These are phyloP conservation scores for Cardiocondyla obscurior DNA, from an alignment of 1,140 invertebrate species.

Conservation along the genomic window DNA sequence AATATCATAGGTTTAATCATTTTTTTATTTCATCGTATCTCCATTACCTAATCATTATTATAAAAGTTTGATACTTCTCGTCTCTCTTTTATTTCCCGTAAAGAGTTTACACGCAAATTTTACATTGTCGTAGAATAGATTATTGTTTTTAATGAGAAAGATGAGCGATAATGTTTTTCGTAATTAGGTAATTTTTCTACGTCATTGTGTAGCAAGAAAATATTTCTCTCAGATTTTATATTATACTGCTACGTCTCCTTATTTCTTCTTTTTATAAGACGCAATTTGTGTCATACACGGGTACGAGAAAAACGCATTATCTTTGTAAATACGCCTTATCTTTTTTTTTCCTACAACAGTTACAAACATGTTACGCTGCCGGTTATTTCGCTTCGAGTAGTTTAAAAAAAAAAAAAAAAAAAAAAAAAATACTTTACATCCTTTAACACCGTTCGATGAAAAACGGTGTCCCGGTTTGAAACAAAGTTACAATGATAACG, in stretches of 20 bases:
- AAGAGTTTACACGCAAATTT: background rate
- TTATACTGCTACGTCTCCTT: background rate
- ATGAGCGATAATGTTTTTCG: background rate
- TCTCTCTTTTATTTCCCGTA: too few relatives aligned
- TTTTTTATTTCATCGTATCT: background rate
- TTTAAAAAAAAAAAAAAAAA: background rate
- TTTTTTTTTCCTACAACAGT: background rate
- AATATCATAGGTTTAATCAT: background rate
- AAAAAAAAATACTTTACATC: background rate
- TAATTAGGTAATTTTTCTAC: slow-evolving; percentile 11
- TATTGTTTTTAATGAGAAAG: background rate
- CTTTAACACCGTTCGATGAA: background rate
- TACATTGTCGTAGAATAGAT: background rate
- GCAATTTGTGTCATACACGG: background rate
- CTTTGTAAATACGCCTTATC: background rate
- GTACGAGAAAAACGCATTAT: background rate
- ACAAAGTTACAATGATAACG: slow-evolving; percentile 1
- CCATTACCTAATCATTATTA: background rate
- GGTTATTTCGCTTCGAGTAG: background rate
- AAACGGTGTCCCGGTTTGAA: slow-evolving; percentile 17
- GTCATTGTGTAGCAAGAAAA: background rate
- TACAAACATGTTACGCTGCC: background rate
- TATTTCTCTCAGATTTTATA: background rate
- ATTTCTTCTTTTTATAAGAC: background rate
- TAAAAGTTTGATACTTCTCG: background rate